A percentile compares a stretch with the other conserved stretches of the same genome.
Conservation (phyloP, 1,140 invertebrate species). For the Zelostemma sp. region DNA sequence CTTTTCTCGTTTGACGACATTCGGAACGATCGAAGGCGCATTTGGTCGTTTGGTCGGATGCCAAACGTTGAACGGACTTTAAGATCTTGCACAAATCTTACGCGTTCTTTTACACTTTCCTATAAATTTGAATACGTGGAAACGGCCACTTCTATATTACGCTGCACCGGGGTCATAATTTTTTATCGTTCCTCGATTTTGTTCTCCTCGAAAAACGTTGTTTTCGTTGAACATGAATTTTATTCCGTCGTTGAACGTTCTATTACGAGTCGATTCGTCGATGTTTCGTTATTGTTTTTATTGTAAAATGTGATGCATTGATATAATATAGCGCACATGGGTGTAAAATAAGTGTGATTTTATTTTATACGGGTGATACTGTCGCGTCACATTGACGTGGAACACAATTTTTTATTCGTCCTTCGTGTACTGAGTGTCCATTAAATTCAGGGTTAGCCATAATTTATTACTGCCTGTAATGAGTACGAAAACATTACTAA, state of each 20-base stretch:
- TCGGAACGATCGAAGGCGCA: not conserved
- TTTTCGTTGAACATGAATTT: too few species aligned
- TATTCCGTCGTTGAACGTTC: too few species aligned
- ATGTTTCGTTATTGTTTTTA: too few species aligned
- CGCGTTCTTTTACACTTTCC: conserved; percentile 7
- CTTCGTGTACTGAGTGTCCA: conserved; percentile 24
- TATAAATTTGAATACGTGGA: not conserved
- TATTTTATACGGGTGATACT: conserved; percentile 18
- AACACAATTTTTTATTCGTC: conserved; percentile 30
- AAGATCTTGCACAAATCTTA: conserved; percentile 5
- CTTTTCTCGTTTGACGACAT: not conserved
- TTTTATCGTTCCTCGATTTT: not conserved
- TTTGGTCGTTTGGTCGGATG: not conserved
- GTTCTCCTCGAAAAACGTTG: too few species aligned
- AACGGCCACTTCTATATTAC: not conserved
- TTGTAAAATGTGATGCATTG: too few species aligned
- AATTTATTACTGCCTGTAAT: too few species aligned
- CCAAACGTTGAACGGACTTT: conserved; percentile 1
- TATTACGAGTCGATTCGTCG: too few species aligned
- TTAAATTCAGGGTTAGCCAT: conserved; percentile 21
- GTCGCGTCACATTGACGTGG: conserved; percentile 23
- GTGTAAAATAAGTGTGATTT: conserved; percentile 14
- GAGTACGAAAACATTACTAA: too few species aligned
- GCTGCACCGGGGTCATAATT: not conserved
- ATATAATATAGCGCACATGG: conserved; percentile 14